Base-by-base conservation (phyloP, 2,113 vertebrate species). In the Paraplagusia blochii region DNA sequence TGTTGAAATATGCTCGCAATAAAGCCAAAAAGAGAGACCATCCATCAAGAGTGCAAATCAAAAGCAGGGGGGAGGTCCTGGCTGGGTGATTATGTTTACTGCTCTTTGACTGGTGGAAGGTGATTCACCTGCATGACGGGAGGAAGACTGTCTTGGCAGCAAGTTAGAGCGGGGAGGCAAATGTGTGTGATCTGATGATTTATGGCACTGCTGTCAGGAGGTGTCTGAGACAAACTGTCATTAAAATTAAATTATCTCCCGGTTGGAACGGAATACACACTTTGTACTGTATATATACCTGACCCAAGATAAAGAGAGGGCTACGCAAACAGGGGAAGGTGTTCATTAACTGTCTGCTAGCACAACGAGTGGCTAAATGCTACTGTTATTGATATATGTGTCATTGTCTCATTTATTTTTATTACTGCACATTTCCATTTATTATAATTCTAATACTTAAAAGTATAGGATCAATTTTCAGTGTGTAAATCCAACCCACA, bases 141-240 rank as follows among this genome's bases (percentile, higher is more conserved):
- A 91, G 91, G 93, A 91, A 92, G 93, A 93, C 93, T 88, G 93
- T 93, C 95, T 95, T 89, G 87, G 90, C 94, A 95, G 94, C 89
- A 93, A 69, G 53, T 58, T 55, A 57, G 72, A 58, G 71, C 72
- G 73, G 72, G 59, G 43, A 51, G 53, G 34, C 15, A 57, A 17
- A 74, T 88, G 89, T 87, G 91, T 94, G 90, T 92, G 92, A 92
- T 93, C 90, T 80, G 91, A 73, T 94, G 94, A 98, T 97, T 97
- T 97, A 98, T 93, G 91, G 92, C 88, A 82, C 86, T 74, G 70
- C 90, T 90, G 90, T 92, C 91, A 92, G 91, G 89, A 88, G 91
- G 90, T 75, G 79, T 72, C 71, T 77, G 53, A 76, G 93, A 94
- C 93, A 96, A 90, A 87, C 94, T 94, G 90, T 95, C 92, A 95